Conservation (phyloP, 2,888 invertebrate genomes). For the Diadegma fenestrale region DNA sequence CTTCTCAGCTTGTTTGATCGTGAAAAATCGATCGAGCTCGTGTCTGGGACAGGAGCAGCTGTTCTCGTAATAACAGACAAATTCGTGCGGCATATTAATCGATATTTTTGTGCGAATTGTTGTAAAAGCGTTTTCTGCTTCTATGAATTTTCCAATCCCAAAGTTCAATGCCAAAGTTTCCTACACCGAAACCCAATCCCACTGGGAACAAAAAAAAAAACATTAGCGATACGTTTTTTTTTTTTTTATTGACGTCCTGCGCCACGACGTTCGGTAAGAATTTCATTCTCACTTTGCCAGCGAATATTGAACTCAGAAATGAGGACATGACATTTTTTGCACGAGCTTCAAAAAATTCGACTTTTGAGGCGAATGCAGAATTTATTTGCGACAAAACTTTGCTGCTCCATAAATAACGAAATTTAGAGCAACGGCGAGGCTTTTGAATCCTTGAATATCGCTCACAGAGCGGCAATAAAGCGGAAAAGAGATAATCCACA, state of each 20-base stretch:
- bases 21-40: constrained; percentile 9
- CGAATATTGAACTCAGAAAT: not conserved
- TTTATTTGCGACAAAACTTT: not conserved
- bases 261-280: too few species aligned
- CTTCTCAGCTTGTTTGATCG: constrained; percentile 4
- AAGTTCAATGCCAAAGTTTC: too few species aligned
- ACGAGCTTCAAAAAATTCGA: not conserved
- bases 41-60: constrained; percentile 6
- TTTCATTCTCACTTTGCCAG: not conserved
- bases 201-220: too few species aligned
- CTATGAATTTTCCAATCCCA: not conserved
- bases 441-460: not conserved
- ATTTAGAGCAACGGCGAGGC: not conserved
- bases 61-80: not conserved
- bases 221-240: too few species aligned
- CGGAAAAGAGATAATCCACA: constrained; percentile 54
- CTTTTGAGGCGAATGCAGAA: not conserved
- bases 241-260: too few species aligned
- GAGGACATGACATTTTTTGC: not conserved
- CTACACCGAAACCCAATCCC: too few species aligned
- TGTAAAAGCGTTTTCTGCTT: not conserved
- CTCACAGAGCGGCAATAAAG: constrained; percentile 36
- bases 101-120: not conserved
- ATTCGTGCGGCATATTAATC: not conserved
- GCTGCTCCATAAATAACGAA: not conserved